A percentile compares a stretch with the other conserved stretches of the same genome.
Evolutionary conservation across 2,888 invertebrate species (phyloP).

Genomic region (Acleris cristana): DNA sequence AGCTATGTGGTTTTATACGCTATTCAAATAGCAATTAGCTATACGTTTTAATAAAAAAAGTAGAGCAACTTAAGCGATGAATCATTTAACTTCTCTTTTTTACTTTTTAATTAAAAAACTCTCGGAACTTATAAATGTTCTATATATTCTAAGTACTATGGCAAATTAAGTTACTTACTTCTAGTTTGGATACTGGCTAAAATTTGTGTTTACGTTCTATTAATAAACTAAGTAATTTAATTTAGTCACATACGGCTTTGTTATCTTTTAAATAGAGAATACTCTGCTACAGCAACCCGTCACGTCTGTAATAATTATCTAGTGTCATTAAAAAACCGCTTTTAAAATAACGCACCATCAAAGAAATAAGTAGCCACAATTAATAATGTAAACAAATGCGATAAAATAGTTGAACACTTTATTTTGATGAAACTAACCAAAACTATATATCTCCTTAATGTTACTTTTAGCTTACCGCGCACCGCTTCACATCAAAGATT

Average conservation of each 20-base stretch:
- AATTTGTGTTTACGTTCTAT: too few relatives aligned
- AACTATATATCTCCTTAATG: constrained; percentile 52
- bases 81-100: too few relatives aligned
- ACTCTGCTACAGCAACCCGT: constrained; percentile 3
- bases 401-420: constrained; percentile 38
- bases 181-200: too few relatives aligned
- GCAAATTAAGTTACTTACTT: too few relatives aligned
- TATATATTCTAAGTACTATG: too few relatives aligned
- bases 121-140: too few relatives aligned
- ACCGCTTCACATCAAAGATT: constrained; percentile 36
- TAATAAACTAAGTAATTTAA: too few relatives aligned
- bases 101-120: too few relatives aligned
- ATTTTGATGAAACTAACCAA: constrained; percentile 48
- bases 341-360: constrained; percentile 32
- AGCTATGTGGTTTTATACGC: constrained; percentile 19
- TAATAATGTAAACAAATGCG: constrained; percentile 37
- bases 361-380: constrained; percentile 36
- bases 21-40: constrained; percentile 29
- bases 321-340: constrained; percentile 16
- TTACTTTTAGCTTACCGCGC: constrained; percentile 38
- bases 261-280: constrained; percentile 12
- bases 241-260: background rate
- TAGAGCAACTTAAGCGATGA: background rate
- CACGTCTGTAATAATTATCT: constrained; percentile 3
- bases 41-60: constrained; percentile 7